Base-by-base conservation (phyloP, 2,113 vertebrate species). In the Gila orcuttii region DNA sequence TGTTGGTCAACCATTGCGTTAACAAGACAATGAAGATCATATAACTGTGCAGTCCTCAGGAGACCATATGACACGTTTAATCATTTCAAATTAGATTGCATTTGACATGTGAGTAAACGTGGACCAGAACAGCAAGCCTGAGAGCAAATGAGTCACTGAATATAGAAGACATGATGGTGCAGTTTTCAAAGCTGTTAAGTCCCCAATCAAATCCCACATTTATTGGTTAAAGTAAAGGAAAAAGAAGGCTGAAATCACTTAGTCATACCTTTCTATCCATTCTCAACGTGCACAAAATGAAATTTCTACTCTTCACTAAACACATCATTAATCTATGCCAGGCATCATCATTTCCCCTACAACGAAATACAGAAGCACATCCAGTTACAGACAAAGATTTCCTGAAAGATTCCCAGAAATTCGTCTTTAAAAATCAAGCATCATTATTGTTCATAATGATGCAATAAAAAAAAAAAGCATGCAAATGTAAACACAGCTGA, bases 281-380 rank as follows among this genome's bases (percentile, higher is more conserved):
- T 69, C 21, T 50, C 4, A 50, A 60, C 6, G 4, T 77, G 11
- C 36, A 76, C 23, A 25, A 21, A 17, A 47, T 4, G 21, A 21
- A 15, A 33, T 66, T 85, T 62, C 28, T 57, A 52, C 62, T 31
- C 60, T 83, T 87, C 74, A n/a, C 33, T 82, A 50, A 77, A 57
- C 81, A 45, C 39, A 59, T 59, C 74, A 84, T 88, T 83, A 83
- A 75, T 84, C 66, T 73, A 33, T 47, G 71, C 19, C 64, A 73
- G 36, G 23, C 23, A 50, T 55, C 23, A 76, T 42, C 31, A 69
- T 77, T 59, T 68, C 13, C 55, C 66, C 55, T 17, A 83, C 59
- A 52, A 8, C 55, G 62, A 73, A 68, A 71, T 64, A 19, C 4
- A 21, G 45, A 19, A 69, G 68, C 21, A 23, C 60, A 23, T 23